These are phyloP conservation scores for Aplysia californica DNA, from an alignment of 1,140 invertebrate species.

Conservation along the genomic window DNA sequence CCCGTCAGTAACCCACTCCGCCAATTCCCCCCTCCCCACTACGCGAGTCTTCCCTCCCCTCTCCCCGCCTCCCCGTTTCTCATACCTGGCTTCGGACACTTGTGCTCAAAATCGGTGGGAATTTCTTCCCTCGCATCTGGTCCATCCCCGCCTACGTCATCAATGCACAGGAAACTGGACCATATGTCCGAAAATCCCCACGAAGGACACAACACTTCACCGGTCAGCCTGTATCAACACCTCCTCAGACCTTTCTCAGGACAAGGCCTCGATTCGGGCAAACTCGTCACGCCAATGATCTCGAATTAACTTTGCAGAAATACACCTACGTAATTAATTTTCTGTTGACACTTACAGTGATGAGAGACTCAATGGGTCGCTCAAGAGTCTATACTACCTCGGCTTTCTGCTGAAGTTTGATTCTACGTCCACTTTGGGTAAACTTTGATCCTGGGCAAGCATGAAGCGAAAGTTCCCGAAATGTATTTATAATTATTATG, in stretches of 20 bases:
- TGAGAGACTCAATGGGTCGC: too few species aligned
- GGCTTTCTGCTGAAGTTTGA: background rate
- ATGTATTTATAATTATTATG: too few species aligned
- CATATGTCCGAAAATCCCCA: background rate
- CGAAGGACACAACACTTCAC: background rate
- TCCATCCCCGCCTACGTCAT: background rate
- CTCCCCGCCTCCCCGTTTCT: slow-evolving; percentile 3
- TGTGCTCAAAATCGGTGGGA: slow-evolving; percentile 13
- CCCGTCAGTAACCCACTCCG: background rate
- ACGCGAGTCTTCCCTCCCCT: background rate
- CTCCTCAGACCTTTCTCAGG: slow-evolving; percentile 6
- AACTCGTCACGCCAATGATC: slow-evolving; percentile 18
- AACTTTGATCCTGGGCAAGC: background rate
- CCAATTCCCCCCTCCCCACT: background rate
- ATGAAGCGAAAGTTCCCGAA: background rate
- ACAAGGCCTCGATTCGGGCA: background rate
- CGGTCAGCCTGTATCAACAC: slow-evolving; percentile 2
- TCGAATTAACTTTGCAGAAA: background rate
- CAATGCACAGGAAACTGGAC: slow-evolving; percentile 13
- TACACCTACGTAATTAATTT: background rate
- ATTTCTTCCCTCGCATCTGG: background rate
- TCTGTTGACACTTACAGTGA: background rate
- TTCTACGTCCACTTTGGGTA: background rate
- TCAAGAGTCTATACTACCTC: background rate
- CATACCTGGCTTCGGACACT: slow-evolving; percentile 8